Percentiles rank a stretch among this genome's conserved stretches.
Evolutionary conservation across 2,888 invertebrate species (phyloP).

Genomic region (Drosophila emarginata): DNA sequence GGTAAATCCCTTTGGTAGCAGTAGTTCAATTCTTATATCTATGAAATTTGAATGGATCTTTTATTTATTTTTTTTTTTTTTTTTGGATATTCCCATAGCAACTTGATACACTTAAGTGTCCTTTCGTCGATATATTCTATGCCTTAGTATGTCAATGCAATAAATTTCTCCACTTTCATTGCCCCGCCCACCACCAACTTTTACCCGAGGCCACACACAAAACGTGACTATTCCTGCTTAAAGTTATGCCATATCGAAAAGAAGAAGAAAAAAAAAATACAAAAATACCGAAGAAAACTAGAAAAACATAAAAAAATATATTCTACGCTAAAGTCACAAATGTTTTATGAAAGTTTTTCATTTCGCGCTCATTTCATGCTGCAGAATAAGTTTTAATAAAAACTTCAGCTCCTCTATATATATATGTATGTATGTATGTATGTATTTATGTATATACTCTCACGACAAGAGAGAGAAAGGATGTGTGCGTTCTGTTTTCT

Average conservation of each 20-base stretch:
- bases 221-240: constrained; percentile 30
- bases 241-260: constrained; percentile 43
- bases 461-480: no score
- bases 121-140: constrained; percentile 31
- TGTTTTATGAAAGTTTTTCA: constrained; percentile 72
- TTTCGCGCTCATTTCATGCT: constrained; percentile 45
- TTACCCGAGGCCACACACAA: constrained; percentile 15
- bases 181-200: constrained; percentile 12
- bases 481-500: neutral
- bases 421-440: no score
- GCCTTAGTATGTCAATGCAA: constrained; percentile 67
- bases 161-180: constrained; percentile 60
- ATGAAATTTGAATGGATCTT: neutral
- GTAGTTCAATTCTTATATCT: neutral
- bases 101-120: constrained; percentile 32
- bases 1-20: neutral
- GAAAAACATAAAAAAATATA: constrained; percentile 35
- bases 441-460: no score
- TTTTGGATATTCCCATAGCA: constrained; percentile 11
- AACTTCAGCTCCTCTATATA: constrained; percentile 27
- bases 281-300: constrained; percentile 34
- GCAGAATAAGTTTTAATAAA: constrained; percentile 68
- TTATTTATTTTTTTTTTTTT: neutral
- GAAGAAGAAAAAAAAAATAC: constrained; percentile 42
- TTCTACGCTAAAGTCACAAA: constrained; percentile 67